Conservation (phyloP, 64 coral and sea anemone genomes). For the Montipora sp. region DNA sequence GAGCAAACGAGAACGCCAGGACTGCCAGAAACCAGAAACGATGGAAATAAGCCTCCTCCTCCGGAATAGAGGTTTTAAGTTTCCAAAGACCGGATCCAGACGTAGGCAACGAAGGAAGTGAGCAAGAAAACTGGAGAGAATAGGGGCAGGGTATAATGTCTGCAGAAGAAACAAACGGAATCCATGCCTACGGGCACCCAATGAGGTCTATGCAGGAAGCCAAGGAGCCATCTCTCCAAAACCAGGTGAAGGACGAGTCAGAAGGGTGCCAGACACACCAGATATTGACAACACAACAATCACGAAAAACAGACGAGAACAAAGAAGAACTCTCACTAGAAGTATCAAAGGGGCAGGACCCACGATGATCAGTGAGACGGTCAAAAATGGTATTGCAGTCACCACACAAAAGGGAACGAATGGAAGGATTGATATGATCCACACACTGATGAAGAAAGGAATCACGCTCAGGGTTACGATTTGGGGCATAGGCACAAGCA, state of each 20-base stretch:
- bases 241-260: no score
- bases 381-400: slow-evolving; percentile 17
- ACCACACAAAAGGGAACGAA: not conserved
- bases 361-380: not conserved
- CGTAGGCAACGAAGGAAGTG: not conserved
- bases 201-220: no score
- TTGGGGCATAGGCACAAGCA: slow-evolving; percentile 5
- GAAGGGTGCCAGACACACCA: no score
- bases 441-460: not conserved
- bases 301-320: no score
- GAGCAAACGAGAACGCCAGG: not conserved
- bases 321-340: not conserved
- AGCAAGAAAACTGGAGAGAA: not conserved
- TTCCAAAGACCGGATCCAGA: slow-evolving; percentile 35
- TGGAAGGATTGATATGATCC: not conserved
- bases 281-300: no score
- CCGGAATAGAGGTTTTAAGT: not conserved
- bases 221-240: no score
- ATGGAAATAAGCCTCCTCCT: not conserved
- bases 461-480: not conserved
- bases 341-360: not conserved
- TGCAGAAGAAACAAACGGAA: no score
- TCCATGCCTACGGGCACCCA: not conserved
- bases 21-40: not conserved
- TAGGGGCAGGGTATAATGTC: not conserved